A percentile compares a stretch with the other conserved stretches of the same genome.
phyloP scores from a whole-genome alignment of 2,113 vertebrate genomes.

The Thalassarche chlororhynchos region DNA sequence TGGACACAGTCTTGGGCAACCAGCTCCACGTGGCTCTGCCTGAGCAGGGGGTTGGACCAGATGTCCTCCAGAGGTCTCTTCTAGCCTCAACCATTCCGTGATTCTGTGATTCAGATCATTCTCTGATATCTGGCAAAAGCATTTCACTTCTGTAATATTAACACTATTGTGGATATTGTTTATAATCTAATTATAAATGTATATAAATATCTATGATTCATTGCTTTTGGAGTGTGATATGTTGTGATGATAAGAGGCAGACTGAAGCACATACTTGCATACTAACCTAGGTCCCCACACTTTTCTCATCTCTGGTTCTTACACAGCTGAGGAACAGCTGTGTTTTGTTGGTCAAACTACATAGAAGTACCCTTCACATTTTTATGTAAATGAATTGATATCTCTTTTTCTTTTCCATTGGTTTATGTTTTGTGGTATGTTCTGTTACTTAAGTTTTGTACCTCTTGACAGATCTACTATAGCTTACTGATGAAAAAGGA shows the following conservation, averaged over 20 bases:
- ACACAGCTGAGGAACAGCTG: not conserved
- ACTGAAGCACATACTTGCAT: not conserved
- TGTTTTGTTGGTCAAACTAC: not conserved
- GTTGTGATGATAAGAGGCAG: not conserved
- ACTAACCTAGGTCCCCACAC: not conserved
- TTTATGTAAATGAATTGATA: too few species aligned
- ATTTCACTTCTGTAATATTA: not conserved
- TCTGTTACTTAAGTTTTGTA: not conserved
- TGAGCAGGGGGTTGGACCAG: not conserved
- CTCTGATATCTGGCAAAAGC: not conserved
- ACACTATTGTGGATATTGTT: not conserved
- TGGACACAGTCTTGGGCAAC: not conserved
- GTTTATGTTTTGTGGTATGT: not conserved
- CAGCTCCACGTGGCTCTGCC: not conserved
- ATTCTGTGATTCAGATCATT: not conserved
- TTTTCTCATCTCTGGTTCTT: not conserved
- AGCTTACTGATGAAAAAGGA: not conserved
- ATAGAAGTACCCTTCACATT: not conserved
- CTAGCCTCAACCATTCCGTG: not conserved
- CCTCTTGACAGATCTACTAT: not conserved
- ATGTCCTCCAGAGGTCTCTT: not conserved
- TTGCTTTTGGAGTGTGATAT: not conserved
- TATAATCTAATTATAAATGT: not conserved
- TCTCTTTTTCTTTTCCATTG: not conserved
- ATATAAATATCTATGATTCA: not conserved